phyloP scores from a whole-genome alignment of 2,113 vertebrate genomes.

The Chaetodon trifascialis region DNA sequence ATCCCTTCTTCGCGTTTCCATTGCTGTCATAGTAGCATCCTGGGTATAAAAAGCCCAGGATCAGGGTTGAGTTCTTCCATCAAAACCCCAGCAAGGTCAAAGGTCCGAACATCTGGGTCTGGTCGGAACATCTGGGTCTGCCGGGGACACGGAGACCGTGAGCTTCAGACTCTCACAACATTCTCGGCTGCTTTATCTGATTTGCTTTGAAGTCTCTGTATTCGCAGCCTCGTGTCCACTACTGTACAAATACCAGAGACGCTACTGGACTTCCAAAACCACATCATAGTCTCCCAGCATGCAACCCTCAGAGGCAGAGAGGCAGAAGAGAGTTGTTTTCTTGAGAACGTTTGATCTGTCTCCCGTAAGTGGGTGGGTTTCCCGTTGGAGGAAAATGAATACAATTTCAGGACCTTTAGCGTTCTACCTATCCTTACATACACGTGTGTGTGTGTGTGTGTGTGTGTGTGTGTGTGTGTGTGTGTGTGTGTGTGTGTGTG shows the following conservation, averaged over 20 bases:
- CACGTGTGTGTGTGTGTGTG: not conserved
- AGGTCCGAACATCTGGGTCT: conserved; percentile 63
- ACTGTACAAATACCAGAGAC: conserved; percentile 78
- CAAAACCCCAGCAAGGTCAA: conserved; percentile 51
- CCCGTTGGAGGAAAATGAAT: conserved; percentile 39
- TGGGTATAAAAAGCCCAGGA: conserved; percentile 54
- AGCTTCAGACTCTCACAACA: conserved; percentile 63
- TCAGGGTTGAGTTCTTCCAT: conserved; percentile 58
- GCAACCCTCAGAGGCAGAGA: conserved; percentile 46
- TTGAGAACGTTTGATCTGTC: conserved; percentile 62
- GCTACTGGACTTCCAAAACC: conserved; percentile 79
- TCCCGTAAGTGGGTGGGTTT: conserved; percentile 45
- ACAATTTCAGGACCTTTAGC: conserved; percentile 18
- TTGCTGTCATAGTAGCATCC: conserved; percentile 11
- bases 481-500: not conserved
- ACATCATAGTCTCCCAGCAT: conserved; percentile 77
- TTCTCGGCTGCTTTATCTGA: conserved; percentile 60
- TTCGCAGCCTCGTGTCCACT: conserved; percentile 68
- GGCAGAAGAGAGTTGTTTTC: conserved; percentile 26
- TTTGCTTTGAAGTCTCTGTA: conserved; percentile 69
- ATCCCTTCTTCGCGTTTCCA: not conserved
- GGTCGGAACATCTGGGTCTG: conserved; percentile 71
- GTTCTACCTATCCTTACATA: conserved; percentile 7
- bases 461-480: not conserved
- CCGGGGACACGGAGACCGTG: conserved; percentile 60